phyloP scores from a whole-genome alignment of 2,797 vertebrate species.

The Oceanodroma leucorhoa region DNA sequence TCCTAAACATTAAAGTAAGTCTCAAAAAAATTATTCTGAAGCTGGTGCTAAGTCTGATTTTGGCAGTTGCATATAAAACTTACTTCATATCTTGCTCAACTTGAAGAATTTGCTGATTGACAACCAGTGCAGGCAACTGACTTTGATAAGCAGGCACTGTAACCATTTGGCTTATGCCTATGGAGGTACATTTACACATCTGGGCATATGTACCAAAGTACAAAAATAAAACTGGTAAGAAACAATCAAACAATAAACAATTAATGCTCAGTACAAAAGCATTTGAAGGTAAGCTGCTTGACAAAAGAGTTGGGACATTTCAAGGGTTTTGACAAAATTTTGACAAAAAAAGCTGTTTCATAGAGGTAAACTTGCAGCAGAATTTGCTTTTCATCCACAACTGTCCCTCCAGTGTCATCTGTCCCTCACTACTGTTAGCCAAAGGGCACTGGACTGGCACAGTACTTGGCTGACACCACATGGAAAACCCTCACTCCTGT shows the following conservation, averaged over 20 bases:
- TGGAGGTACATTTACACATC: background rate
- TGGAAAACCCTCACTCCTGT: background rate
- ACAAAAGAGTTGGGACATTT: background rate
- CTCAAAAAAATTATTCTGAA: background rate
- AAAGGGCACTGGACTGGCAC: background rate
- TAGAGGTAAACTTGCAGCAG: background rate
- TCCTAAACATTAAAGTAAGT: background rate
- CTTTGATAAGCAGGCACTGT: background rate
- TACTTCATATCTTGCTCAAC: background rate
- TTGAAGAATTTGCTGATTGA: background rate
- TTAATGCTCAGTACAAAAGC: background rate
- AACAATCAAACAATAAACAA: background rate
- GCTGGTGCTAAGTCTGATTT: background rate
- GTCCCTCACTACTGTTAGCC: background rate
- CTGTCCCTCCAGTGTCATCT: background rate
- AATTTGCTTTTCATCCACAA: background rate
- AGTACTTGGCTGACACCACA: background rate
- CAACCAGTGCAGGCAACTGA: background rate
- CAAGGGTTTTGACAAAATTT: background rate
- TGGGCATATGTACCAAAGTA: background rate
- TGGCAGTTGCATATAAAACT: background rate
- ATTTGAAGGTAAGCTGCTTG: background rate
- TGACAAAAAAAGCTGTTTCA: background rate
- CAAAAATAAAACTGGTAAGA: background rate
- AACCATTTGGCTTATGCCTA: background rate